Base-by-base conservation (phyloP, 2,113 vertebrate genomes). In the Misgurnus mizolepis region DNA sequence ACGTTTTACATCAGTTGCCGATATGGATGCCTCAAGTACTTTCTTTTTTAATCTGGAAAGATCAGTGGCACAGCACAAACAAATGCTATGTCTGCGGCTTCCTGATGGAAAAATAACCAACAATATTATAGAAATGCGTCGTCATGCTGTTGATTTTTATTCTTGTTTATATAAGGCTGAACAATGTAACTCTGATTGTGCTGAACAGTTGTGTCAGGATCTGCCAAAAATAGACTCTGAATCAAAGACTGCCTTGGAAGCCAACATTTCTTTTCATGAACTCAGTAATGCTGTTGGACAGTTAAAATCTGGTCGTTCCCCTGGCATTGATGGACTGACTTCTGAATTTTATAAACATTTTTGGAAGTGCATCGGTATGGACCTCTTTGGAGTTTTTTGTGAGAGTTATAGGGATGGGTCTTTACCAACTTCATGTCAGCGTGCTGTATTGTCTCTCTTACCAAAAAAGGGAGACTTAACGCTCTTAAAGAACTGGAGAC, bases 341-440 rank as follows among this genome's bases (percentile, higher is more conserved):
- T 17, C 53, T 15, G 53, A 55, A 17, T 55, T 55, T 56, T 56
- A 40, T 41, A 58, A 72, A 6, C 7, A 17, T 2, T 56, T 56
- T 53, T 72, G 50, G 69, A 69, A 93, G 58, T 49, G 70, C 5
- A 86, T 93, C 82, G 70, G 85, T 15, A 17, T 55, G 12, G 53
- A 55, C 14, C 53, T 22, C 6, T 55, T 15, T 55, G 53, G 15
- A 17, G 53, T 55, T 5, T 55, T 55, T 15, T 55, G 53, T 55
- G 53, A 55, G 17, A 15, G 53, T 55, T 55, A 55, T 17, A 17
- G 15, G 15, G 53, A 55, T 55, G 53, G 53, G 3, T 3, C 15
- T 55, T 6, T 55, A 17, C 53, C 53, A 15, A 14, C 6, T 17
- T 15, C 53, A 17, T 55, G 53, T 22, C 22, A 22, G 22, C 22